phyloP scores from a whole-genome alignment of 2,888 invertebrate species.

The Acleris emargana region DNA sequence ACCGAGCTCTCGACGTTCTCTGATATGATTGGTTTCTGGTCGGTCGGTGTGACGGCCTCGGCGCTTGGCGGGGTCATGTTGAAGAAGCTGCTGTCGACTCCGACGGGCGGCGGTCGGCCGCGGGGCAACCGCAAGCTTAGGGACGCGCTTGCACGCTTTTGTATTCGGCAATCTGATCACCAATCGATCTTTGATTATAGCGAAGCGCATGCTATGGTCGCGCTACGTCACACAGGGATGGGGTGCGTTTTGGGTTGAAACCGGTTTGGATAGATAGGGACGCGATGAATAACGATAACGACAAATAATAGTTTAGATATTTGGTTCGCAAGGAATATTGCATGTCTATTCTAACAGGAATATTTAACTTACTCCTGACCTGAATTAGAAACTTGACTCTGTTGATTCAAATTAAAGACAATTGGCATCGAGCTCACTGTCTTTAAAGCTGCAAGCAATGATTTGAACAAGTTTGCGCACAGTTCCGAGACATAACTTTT shows the following conservation, averaged over 20 bases:
- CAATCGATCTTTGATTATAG: conserved; percentile 43
- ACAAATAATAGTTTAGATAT: background rate
- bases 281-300: conserved; percentile 20
- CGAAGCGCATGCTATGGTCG: conserved; percentile 36
- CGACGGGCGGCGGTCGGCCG: conserved; percentile 72
- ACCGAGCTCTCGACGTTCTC: conserved; percentile 46
- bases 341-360: no score
- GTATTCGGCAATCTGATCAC: conserved; percentile 79
- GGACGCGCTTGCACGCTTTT: conserved; percentile 75
- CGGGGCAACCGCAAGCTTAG: conserved; percentile 73
- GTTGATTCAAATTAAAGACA: no score
- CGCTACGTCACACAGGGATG: conserved; percentile 36
- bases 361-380: no score
- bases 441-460: no score
- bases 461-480: no score
- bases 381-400: no score
- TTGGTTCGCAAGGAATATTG: no score
- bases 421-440: no score
- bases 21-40: conserved; percentile 40
- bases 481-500: no score
- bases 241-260: conserved; percentile 37
- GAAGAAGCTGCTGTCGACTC: conserved; percentile 69
- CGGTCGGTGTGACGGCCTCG: conserved; percentile 68
- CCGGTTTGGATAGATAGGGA: conserved; percentile 30
- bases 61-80: conserved; percentile 78